Evolutionary conservation across 1,140 invertebrate genomes (phyloP), one percentile per base, ranked within the genome.

Genomic region (Cotesia glomerata): DNA sequence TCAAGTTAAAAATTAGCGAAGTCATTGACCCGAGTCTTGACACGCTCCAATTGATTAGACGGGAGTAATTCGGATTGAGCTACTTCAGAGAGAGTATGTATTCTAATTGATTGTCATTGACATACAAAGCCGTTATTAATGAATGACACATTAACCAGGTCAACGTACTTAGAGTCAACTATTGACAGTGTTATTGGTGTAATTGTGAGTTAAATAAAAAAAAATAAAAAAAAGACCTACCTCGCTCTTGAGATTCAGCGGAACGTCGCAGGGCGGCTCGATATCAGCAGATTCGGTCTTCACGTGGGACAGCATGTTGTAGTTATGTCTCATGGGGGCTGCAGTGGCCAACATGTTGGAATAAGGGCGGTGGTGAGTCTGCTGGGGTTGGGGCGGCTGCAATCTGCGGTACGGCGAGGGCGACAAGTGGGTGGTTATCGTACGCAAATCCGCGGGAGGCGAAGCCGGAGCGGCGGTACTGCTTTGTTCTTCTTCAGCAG

Each of bases 401-500:
- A 84, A 84, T 65, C 85, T 83, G 69, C 85, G 85, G 81, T 86
- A 85, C 77, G 81, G 75, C 69, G 84, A 76, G 69, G 71, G 67
- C 56, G 85, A 86, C 73, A 86, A 79, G 77, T 85, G 85, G 63
- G 84, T 87, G 77, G 83, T 87, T 68, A 86, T 78, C 79, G 85
- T 86, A 73, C 86, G 86, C 73, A 87, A 83, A 82, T 87, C 85
- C 78, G 86, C 85, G 77, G 86, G 86, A 72, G 86, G 85, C 69
- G 86, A 86, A 79, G 86, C 85, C 77, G 85, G 85, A 61, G 86
- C 85, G 84, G 85, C 85, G 75, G 84, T 86, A 86, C 85, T 86
- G 84, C 85, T 86, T 81, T 87, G 85, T 83, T 88, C 87, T 81
- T 88, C 87, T 80, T 88, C 87, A 77, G 86, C 85, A 77, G 85